These are phyloP conservation scores for Muraenolepis orangiensis DNA, from an alignment of 2,797 vertebrate species.

Conservation along the genomic window DNA sequence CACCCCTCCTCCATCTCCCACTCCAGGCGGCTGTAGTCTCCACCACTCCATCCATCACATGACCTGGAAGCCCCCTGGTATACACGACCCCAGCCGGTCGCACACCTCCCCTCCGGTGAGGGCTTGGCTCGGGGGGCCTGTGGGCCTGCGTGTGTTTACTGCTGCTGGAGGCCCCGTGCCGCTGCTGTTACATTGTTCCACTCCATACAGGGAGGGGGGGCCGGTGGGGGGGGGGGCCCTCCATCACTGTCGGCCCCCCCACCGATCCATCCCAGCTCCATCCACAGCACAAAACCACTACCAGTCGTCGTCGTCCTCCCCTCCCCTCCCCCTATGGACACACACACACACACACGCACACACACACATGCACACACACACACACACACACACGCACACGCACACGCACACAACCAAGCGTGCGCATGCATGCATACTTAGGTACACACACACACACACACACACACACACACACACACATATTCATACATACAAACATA, in stretches of 20 bases:
- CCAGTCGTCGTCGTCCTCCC: slow-evolving; percentile 64
- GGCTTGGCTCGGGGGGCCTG: slow-evolving; percentile 28
- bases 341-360: too few species aligned
- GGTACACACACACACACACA: too few species aligned
- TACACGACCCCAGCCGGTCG: slow-evolving; percentile 41
- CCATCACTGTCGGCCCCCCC: slow-evolving; percentile 46
- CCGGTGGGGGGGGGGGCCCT: too few species aligned
- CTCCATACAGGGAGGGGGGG: slow-evolving; percentile 45
- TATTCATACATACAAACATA: too few species aligned
- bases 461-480: too few species aligned
- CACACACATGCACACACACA: too few species aligned
- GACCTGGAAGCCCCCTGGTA: slow-evolving; percentile 52
- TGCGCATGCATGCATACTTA: too few species aligned
- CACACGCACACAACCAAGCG: too few species aligned
- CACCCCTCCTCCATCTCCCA: slow-evolving; percentile 25
- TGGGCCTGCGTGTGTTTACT: slow-evolving; percentile 32
- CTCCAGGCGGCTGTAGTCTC: slow-evolving; percentile 34
- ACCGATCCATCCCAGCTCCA: slow-evolving; percentile 31
- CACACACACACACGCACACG: too few species aligned
- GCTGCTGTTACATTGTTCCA: slow-evolving; percentile 50
- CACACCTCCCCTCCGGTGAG: slow-evolving; percentile 11
- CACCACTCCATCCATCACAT: slow-evolving; percentile 75
- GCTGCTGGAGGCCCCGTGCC: slow-evolving; percentile 46
- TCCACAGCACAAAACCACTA: slow-evolving; percentile 60
- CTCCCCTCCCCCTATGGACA: slow-evolving; percentile 5